Percentiles rank a stretch among this genome's conserved stretches.
These are phyloP conservation scores for Drosophila meridiana DNA, from an alignment of 2,888 invertebrate genomes.

Conservation along the genomic window DNA sequence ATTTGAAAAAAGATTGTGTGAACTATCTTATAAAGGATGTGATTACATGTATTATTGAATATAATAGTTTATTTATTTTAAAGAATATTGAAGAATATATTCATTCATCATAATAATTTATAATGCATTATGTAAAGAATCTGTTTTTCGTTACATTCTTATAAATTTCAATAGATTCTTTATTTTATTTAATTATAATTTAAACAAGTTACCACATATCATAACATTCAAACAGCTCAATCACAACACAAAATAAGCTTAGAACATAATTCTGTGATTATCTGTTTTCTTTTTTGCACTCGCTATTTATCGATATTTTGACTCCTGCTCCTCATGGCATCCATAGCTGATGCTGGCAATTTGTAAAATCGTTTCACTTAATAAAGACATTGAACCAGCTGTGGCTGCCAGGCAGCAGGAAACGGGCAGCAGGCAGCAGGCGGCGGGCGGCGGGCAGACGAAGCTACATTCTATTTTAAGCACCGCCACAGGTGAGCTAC, in stretches of 20 bases:
- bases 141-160: too few relatives aligned
- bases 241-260: not conserved
- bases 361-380: conserved; percentile 29
- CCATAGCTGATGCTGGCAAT: conserved; percentile 2
- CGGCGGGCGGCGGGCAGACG: conserved; percentile 12
- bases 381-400: conserved; percentile 56
- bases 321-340: not conserved
- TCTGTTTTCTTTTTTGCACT: too few relatives aligned
- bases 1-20: too few relatives aligned
- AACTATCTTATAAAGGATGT: too few relatives aligned
- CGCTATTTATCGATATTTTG: not conserved
- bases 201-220: too few relatives aligned
- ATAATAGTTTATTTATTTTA: too few relatives aligned
- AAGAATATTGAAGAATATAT: too few relatives aligned
- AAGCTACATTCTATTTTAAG: conserved; percentile 18
- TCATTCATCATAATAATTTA: too few relatives aligned
- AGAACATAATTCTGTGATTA: not conserved
- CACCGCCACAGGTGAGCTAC: conserved; percentile 59
- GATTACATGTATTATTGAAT: too few relatives aligned
- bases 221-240: not conserved
- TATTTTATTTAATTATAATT: too few relatives aligned
- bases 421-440: conserved; percentile 21
- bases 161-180: too few relatives aligned
- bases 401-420: conserved; percentile 7
- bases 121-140: too few relatives aligned